Base-by-base conservation (phyloP, 92 coral and sea anemone species). In the Zoanthus gigantus region DNA sequence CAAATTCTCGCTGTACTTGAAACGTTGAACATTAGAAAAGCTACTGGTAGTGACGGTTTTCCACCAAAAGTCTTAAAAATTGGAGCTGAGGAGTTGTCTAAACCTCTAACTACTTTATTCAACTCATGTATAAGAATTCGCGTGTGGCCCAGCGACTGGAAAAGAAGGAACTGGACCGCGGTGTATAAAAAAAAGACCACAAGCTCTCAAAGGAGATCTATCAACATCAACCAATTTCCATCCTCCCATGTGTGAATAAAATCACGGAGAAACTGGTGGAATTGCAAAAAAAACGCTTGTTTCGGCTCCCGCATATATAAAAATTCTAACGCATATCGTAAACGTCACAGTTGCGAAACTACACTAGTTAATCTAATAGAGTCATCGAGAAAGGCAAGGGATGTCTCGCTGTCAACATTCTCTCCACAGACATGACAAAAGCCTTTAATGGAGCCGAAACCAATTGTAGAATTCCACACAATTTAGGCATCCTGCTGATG, bases 191-290 rank as follows among this genome's bases (percentile, higher is more conserved):
- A 72, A 67, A 67, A 67, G 72, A 67, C 0, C 2, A 67, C n/a
- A 67, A 67, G 37, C 76, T 32, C n/a, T 72, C 6, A 18, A 72
- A 72, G 23, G 76, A 42, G 50, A 37, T 34, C 29, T 72, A 72
- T 42, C 52, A 23, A 23, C 17, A 1, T 50, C 52, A 5, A 72
- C 31, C 13, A 72, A 23, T 23, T 3, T 34, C 52, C 0, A 42
- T 72, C 15, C 53, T 72, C 76, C 52, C 52, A 2, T 72, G 76
- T 72, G 76, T 72, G 6, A 42, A 72, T 17, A 72, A 72, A 37
- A 67, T 67, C 72, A 18, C 4, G 72, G 72, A 67, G 72, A 67
- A 65, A 65, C 71, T 65, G 71, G 31, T 65, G 71, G 71, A 30
- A 0, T 65, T 7, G 6, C 71, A 23, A 65, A 30, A 65, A 0